phyloP scores from a whole-genome alignment of 2,797 vertebrate genomes.

The Chiloscyllium punctatum region DNA sequence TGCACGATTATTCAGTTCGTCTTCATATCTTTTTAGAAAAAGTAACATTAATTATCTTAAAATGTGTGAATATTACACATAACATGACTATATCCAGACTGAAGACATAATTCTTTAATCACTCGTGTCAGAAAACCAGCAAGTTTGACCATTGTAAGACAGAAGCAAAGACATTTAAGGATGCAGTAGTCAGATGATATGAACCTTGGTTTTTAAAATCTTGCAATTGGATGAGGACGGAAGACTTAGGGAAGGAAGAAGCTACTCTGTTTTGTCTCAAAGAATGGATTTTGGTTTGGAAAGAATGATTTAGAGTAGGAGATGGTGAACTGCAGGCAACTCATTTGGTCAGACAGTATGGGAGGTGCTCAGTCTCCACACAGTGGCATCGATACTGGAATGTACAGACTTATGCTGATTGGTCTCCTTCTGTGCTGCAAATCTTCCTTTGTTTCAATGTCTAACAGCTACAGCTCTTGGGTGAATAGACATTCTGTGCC shows the following conservation, averaged over 20 bases:
- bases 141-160: background rate
- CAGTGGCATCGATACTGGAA: background rate
- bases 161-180: background rate
- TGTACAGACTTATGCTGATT: background rate
- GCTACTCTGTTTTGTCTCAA: background rate
- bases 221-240: background rate
- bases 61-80: background rate
- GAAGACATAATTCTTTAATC: background rate
- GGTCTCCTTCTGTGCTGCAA: background rate
- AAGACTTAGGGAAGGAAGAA: background rate
- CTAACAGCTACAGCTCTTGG: background rate
- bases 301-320: background rate
- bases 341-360: background rate
- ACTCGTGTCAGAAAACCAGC: background rate
- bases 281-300: background rate
- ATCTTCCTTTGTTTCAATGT: background rate
- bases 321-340: background rate
- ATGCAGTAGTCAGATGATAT: background rate
- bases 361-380: background rate
- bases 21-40: conserved; percentile 25
- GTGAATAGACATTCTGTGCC: background rate
- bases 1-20: conserved; percentile 29
- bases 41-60: background rate
- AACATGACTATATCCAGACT: background rate
- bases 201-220: background rate